Evolutionary conservation across 92 coral and sea anemone genomes (phyloP).

Genomic region (Pocillopora grandis): DNA sequence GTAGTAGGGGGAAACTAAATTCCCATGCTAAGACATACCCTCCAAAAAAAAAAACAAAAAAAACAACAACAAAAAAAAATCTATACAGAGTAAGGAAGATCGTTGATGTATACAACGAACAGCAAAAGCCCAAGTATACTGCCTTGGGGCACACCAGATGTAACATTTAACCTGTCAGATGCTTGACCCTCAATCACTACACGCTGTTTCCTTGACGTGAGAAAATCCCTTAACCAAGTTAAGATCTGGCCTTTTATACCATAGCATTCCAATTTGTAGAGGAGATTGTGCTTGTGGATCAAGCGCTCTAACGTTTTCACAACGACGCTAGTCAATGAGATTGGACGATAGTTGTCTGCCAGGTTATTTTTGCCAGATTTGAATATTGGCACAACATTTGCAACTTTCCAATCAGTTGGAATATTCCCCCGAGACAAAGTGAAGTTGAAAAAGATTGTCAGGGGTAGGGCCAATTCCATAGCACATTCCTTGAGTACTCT

Average conservation of each 20-base stretch:
- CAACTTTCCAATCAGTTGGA: conserved; percentile 15
- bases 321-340: conserved; percentile 43
- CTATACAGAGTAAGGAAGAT: not conserved
- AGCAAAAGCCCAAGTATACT: too few relatives aligned
- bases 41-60: too few relatives aligned
- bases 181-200: not conserved
- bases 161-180: too few relatives aligned
- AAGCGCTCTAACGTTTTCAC: conserved; percentile 46
- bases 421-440: not conserved
- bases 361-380: conserved; percentile 27
- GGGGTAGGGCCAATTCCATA: not conserved
- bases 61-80: too few relatives aligned
- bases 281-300: conserved; percentile 39
- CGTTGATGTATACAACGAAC: too few relatives aligned
- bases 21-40: too few relatives aligned
- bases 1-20: too few relatives aligned
- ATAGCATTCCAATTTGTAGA: too few relatives aligned
- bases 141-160: too few relatives aligned
- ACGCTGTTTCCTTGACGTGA: too few relatives aligned
- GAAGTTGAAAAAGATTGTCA: not conserved
- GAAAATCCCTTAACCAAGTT: too few relatives aligned
- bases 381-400: not conserved
- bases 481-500: conserved; percentile 8
- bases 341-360: conserved; percentile 51
- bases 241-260: too few relatives aligned